These are phyloP conservation scores for Drosophila setosimentum DNA, from an alignment of 2,888 invertebrate species.

Conservation along the genomic window DNA sequence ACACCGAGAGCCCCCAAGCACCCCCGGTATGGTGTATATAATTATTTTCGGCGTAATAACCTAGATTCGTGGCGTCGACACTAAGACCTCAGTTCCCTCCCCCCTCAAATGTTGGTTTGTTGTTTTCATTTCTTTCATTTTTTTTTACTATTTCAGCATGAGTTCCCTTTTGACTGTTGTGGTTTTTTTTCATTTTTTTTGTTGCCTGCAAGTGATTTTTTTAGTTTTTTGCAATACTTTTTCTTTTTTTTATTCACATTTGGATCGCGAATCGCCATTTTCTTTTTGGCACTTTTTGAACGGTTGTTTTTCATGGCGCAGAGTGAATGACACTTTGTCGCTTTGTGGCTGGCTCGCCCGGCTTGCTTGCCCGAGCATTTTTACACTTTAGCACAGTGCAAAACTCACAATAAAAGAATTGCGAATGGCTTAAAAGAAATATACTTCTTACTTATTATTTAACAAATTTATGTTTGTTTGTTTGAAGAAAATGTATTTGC, in stretches of 20 bases:
- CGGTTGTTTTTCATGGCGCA: slow-evolving; percentile 43
- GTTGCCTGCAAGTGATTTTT: slow-evolving; percentile 15
- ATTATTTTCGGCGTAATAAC: slow-evolving; percentile 82
- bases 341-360: not conserved
- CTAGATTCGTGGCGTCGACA: slow-evolving; percentile 78
- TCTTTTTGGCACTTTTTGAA: slow-evolving; percentile 41
- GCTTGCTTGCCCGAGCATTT: slow-evolving; percentile 17
- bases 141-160: slow-evolving; percentile 9
- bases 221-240: slow-evolving; percentile 48
- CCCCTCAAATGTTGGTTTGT: slow-evolving; percentile 13
- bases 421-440: not conserved
- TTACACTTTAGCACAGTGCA: slow-evolving; percentile 17
- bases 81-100: slow-evolving; percentile 4
- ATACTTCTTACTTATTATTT: not conserved
- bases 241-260: slow-evolving; percentile 38
- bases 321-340: slow-evolving; percentile 58
- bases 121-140: slow-evolving; percentile 4
- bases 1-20: not conserved
- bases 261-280: slow-evolving; percentile 42
- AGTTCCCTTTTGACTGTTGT: slow-evolving; percentile 12
- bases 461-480: not conserved
- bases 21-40: slow-evolving; percentile 55
- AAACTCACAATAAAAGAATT: not conserved
- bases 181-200: not conserved
- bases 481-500: too few relatives aligned